phyloP scores from a whole-genome alignment of 1,140 invertebrate genomes.

The Tribolium madens region DNA sequence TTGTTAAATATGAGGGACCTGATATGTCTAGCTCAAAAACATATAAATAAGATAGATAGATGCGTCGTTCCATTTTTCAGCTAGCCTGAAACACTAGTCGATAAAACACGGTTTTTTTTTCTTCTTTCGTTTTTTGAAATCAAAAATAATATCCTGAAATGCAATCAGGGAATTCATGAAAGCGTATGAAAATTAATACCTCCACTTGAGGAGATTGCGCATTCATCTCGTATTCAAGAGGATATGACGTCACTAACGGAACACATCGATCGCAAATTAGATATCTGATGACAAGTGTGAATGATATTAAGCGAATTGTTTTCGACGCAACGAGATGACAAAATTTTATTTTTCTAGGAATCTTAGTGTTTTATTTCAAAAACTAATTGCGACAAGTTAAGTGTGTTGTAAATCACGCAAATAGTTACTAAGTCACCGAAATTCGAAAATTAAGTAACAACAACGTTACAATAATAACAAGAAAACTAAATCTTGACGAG shows the following conservation, averaged over 20 bases:
- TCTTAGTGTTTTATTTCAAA: too few relatives aligned
- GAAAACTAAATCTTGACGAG: not conserved
- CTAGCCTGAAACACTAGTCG: not conserved
- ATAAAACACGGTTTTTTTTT: not conserved
- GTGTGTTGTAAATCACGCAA: too few relatives aligned
- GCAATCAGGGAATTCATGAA: slow-evolving; percentile 56
- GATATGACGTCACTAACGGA: slow-evolving; percentile 49
- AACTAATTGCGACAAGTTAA: too few relatives aligned
- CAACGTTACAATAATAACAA: too few relatives aligned
- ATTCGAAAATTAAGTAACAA: too few relatives aligned
- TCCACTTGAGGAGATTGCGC: slow-evolving; percentile 51
- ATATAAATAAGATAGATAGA: slow-evolving; percentile 46
- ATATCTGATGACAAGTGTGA: slow-evolving; percentile 48
- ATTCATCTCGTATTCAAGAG: slow-evolving; percentile 44
- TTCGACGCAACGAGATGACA: too few relatives aligned
- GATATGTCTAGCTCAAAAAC: slow-evolving; percentile 46
- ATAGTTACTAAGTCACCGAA: too few relatives aligned
- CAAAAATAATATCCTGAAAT: too few relatives aligned
- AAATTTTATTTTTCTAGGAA: too few relatives aligned
- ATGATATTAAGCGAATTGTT: slow-evolving; percentile 25
- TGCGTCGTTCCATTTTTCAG: slow-evolving; percentile 41
- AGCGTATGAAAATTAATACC: slow-evolving; percentile 59
- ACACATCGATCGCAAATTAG: slow-evolving; percentile 50
- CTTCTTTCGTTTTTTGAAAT: too few relatives aligned
- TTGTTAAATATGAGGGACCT: slow-evolving; percentile 46